Conservation (phyloP, 1,140 invertebrate genomes). For the Subanguina moxae region DNA sequence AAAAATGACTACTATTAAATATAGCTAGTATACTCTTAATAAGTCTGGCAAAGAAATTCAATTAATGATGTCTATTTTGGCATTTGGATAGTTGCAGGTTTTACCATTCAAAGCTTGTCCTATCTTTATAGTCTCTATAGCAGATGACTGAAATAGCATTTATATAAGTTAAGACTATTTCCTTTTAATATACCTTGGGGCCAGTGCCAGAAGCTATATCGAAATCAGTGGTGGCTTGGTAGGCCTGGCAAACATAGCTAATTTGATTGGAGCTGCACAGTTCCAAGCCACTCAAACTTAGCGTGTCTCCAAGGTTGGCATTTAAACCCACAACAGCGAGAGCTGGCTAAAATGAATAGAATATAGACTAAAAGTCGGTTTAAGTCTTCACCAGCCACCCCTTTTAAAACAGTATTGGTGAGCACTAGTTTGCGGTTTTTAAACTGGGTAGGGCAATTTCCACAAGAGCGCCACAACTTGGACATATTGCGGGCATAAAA, state of each 20-base stretch:
- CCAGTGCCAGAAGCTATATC: background rate
- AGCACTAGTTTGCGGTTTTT: slow-evolving; percentile 3
- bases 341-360: background rate
- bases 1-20: too few relatives aligned
- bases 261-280: background rate
- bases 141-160: too few relatives aligned
- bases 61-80: too few relatives aligned
- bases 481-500: background rate
- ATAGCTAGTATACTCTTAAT: too few relatives aligned
- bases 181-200: background rate
- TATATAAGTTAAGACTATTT: too few relatives aligned
- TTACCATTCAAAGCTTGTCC: too few relatives aligned
- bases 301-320: background rate
- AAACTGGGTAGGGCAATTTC: background rate
- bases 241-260: background rate
- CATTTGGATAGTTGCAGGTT: too few relatives aligned
- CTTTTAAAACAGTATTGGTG: background rate
- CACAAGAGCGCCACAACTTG: slow-evolving; percentile 15
- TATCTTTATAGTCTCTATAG: too few relatives aligned
- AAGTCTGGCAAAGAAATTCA: too few relatives aligned
- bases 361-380: background rate
- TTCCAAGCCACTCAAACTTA: background rate
- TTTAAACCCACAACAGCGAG: background rate
- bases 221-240: background rate
- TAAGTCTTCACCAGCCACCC: background rate